Evolutionary conservation across 2,797 vertebrate genomes (phyloP).

Genomic region (Intellagama lesueurii): DNA sequence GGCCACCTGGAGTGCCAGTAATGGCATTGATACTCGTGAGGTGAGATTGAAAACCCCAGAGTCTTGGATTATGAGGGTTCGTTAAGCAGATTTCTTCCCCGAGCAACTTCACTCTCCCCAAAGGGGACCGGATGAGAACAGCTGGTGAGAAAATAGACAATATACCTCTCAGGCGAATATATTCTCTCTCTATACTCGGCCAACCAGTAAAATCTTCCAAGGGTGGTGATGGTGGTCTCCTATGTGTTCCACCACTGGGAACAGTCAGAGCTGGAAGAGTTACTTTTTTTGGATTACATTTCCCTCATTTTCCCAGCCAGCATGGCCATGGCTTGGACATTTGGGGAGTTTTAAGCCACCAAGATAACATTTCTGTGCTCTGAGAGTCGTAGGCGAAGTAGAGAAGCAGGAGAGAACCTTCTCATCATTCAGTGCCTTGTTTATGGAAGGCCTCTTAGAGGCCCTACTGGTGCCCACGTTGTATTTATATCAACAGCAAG

Average conservation of each 20-base stretch:
- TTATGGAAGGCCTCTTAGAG: too few species aligned
- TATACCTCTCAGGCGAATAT: neutral
- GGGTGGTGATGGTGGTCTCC: too few species aligned
- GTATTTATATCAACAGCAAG: neutral
- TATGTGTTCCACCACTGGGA: too few species aligned
- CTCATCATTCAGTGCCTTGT: too few species aligned
- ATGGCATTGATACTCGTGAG: constrained; percentile 92
- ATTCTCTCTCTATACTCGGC: too few species aligned
- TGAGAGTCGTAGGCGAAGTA: neutral
- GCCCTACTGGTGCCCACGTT: too few species aligned
- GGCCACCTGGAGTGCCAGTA: constrained; percentile 93
- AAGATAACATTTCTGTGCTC: neutral
- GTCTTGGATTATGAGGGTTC: neutral
- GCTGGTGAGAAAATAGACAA: neutral
- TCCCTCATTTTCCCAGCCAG: neutral
- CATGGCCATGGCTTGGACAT: neutral
- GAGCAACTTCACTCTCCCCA: neutral
- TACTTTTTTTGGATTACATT: neutral
- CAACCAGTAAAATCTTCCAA: too few species aligned
- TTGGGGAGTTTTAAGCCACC: neutral
- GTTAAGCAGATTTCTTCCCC: neutral
- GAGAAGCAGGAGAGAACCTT: neutral
- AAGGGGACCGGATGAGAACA: neutral
- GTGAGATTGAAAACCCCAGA: constrained; percentile 63
- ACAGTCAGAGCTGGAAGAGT: too few species aligned